These are phyloP conservation scores for Peromyscus aztecus DNA, from an alignment of 2,797 vertebrate species.

Conservation along the genomic window DNA sequence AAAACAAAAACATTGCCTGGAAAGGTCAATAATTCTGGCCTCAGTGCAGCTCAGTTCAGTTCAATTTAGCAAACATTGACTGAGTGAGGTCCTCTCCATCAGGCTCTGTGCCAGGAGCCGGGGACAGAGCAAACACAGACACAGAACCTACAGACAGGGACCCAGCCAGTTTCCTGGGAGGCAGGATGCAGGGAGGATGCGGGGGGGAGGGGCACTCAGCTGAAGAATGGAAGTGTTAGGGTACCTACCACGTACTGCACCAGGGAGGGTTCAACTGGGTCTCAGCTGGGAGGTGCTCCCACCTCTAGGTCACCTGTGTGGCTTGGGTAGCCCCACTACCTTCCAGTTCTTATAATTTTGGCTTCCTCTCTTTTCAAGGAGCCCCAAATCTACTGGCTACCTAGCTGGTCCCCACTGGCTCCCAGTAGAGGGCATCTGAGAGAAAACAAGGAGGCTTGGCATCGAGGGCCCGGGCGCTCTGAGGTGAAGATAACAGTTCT, in stretches of 20 bases:
- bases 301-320: background rate
- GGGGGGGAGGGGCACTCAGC: background rate
- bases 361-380: background rate
- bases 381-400: background rate
- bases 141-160: background rate
- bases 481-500: background rate
- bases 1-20: constrained; percentile 66
- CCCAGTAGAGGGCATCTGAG: background rate
- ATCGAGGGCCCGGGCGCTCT: background rate
- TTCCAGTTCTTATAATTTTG: background rate
- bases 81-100: constrained; percentile 7
- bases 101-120: constrained; percentile 49
- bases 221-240: background rate
- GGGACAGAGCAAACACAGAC: background rate
- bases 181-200: background rate
- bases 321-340: background rate
- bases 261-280: background rate
- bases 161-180: background rate
- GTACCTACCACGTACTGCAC: background rate
- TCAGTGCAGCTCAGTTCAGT: constrained; percentile 8
- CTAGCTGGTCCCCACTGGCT: background rate
- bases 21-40: constrained; percentile 62
- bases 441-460: background rate
- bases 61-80: constrained; percentile 68
- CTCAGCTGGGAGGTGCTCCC: background rate